A percentile compares a stretch with the other conserved stretches of the same genome.
These are phyloP conservation scores for Narcine bancroftii DNA, from an alignment of 2,113 vertebrate genomes.

Conservation along the genomic window DNA sequence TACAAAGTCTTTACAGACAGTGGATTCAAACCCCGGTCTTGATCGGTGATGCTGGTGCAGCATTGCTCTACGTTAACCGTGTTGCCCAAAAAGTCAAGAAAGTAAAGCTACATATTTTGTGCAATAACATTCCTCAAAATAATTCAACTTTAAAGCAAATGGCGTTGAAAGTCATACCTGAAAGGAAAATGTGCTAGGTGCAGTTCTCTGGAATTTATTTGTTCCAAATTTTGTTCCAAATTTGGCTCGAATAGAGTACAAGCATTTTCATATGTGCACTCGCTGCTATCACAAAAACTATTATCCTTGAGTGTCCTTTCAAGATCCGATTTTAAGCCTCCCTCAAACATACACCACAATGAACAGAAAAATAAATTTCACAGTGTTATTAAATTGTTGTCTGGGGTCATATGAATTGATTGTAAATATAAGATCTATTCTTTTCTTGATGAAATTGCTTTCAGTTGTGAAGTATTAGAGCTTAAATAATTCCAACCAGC, in stretches of 20 bases:
- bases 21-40: too few relatives aligned
- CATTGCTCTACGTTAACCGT: too few relatives aligned
- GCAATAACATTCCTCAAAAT: not conserved
- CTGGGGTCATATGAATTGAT: not conserved
- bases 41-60: too few relatives aligned
- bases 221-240: not conserved
- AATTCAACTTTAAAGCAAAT: not conserved
- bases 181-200: not conserved
- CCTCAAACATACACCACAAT: not conserved
- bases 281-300: not conserved
- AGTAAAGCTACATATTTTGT: not conserved
- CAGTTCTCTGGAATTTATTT: not conserved
- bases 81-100: not conserved
- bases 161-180: not conserved
- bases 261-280: not conserved
- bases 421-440: not conserved
- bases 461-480: not conserved
- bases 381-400: not conserved
- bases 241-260: not conserved
- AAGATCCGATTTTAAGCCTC: not conserved
- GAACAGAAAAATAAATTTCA: not conserved
- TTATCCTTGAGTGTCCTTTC: not conserved
- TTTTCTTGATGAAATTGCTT: not conserved
- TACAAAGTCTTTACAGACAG: too few relatives aligned
- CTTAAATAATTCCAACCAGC: slow-evolving; percentile 20